Evolutionary conservation across 2,797 vertebrate genomes (phyloP).

Genomic region (Phrynocephalus vlangalii): DNA sequence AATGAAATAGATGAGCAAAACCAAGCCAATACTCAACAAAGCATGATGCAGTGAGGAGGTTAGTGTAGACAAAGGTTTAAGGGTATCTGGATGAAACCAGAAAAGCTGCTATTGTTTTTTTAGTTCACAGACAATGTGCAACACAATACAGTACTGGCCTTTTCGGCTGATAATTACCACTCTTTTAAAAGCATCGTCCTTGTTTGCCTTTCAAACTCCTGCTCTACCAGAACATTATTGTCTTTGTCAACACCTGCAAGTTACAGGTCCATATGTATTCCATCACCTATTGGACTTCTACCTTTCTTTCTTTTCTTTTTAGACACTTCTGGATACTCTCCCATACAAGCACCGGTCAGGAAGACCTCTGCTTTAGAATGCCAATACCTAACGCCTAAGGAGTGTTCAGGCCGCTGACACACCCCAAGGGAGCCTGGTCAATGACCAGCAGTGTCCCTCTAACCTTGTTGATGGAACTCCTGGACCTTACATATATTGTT

Average conservation of each 20-base stretch:
- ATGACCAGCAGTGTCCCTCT: background rate
- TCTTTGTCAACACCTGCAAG: background rate
- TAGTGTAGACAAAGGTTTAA: conserved; percentile 47
- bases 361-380: background rate
- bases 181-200: background rate
- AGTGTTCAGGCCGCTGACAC: background rate
- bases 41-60: conserved; percentile 40
- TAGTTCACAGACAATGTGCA: background rate
- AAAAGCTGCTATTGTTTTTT: conserved; percentile 11
- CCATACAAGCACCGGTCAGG: background rate
- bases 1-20: conserved; percentile 50
- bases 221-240: background rate
- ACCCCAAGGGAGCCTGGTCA: background rate
- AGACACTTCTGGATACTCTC: background rate
- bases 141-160: background rate
- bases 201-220: background rate
- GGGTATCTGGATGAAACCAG: conserved; percentile 41
- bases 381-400: background rate
- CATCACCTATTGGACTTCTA: background rate
- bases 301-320: background rate
- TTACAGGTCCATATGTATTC: background rate
- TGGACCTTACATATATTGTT: background rate
- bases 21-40: conserved; percentile 61
- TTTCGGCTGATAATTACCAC: background rate
- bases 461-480: background rate